phyloP scores from a whole-genome alignment of 2,113 vertebrate genomes.

The Ellobius talpinus region DNA sequence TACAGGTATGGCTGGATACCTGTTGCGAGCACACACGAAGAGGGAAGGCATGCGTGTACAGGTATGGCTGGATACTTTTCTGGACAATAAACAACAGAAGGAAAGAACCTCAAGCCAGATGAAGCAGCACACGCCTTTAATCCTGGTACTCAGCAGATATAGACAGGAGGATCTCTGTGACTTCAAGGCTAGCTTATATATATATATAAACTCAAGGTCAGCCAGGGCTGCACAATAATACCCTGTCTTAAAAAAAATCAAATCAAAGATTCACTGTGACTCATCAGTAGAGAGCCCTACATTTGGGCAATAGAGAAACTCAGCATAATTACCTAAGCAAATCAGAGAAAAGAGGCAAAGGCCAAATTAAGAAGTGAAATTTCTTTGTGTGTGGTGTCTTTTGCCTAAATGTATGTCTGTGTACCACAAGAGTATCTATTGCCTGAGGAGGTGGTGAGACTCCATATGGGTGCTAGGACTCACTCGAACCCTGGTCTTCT shows the following conservation, averaged over 20 bases:
- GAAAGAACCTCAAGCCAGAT: neutral
- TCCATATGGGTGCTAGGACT: neutral
- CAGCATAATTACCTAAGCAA: neutral
- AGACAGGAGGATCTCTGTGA: neutral
- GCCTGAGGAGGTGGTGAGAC: neutral
- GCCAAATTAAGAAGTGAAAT: conserved; percentile 42
- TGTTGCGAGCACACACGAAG: neutral
- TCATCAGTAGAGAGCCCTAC: neutral
- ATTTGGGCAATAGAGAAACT: conserved; percentile 33
- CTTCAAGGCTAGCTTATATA: neutral
- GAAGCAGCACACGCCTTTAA: neutral
- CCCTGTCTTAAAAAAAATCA: neutral
- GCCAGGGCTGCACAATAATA: neutral
- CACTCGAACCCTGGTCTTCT: neutral
- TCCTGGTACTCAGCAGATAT: rapidly evolving
- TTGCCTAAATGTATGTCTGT: neutral
- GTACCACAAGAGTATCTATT: neutral
- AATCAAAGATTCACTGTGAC: neutral
- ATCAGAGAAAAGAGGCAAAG: conserved; percentile 45
- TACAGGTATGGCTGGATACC: neutral
- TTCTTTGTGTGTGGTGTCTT: neutral
- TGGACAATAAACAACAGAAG: neutral
- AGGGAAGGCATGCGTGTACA: neutral
- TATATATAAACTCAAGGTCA: neutral
- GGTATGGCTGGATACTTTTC: neutral